A percentile compares a stretch with the other conserved stretches of the same genome.
Conservation (phyloP, 2,888 invertebrate genomes). For the Lepas anatifera region DNA sequence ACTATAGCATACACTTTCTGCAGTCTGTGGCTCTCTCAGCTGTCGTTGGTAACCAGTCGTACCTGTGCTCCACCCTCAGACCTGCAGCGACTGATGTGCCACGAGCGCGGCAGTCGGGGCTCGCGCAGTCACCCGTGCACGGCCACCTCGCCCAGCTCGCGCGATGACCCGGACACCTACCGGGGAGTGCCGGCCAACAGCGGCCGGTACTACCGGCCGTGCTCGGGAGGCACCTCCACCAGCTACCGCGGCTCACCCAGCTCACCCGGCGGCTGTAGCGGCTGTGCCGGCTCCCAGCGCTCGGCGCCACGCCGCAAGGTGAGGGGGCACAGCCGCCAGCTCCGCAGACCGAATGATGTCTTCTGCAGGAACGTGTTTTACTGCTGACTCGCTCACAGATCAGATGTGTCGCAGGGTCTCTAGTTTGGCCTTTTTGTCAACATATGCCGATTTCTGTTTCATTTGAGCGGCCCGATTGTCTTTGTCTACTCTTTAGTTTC, state of each 20-base stretch:
- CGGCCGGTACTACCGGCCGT: neutral
- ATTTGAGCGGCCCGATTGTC: too few relatives aligned
- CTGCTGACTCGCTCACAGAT: too few relatives aligned
- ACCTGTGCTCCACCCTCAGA: neutral
- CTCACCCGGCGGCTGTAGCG: neutral
- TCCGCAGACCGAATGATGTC: too few relatives aligned
- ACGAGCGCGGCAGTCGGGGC: neutral
- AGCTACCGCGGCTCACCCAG: neutral
- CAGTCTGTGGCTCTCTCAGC: too few relatives aligned
- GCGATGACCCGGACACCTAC: neutral
- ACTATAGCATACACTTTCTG: too few relatives aligned
- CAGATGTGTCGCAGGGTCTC: too few relatives aligned
- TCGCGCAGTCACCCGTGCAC: neutral
- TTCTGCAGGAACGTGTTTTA: too few relatives aligned
- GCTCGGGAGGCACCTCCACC: neutral
- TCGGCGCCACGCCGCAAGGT: neutral
- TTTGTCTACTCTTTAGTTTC: too few relatives aligned
- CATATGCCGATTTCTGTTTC: too few relatives aligned
- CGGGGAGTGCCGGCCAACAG: neutral
- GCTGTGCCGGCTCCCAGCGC: neutral
- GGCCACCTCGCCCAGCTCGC: neutral
- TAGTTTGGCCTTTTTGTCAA: too few relatives aligned
- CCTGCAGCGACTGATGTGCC: neutral
- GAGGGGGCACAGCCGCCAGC: neutral
- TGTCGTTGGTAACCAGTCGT: too few relatives aligned